phyloP scores from a whole-genome alignment of 35 echinoderm and acorn worm genomes.

The Strongylocentrotus purpuratus region DNA sequence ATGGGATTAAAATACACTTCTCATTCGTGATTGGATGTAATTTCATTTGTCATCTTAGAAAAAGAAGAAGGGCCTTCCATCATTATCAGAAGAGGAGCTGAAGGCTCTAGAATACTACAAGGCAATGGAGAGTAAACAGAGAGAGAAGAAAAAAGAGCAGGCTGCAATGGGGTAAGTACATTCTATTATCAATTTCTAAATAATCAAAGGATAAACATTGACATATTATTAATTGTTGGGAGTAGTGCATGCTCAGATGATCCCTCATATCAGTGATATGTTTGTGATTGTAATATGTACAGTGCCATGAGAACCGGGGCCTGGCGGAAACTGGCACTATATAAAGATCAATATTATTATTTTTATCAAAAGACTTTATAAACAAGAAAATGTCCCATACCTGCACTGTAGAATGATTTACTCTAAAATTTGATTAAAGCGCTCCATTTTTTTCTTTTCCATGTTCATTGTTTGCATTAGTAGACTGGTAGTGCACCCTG shows the following conservation, averaged over 20 bases:
- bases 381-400: too few relatives aligned
- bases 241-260: not conserved
- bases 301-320: too few relatives aligned
- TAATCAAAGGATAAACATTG: not conserved
- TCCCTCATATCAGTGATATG: not conserved
- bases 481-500: too few relatives aligned
- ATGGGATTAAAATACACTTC: too few relatives aligned
- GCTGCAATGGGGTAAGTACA: not conserved
- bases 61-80: not conserved
- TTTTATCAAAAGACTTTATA: too few relatives aligned
- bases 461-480: too few relatives aligned
- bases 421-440: too few relatives aligned
- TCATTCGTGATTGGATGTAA: not conserved
- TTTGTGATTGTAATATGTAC: too few relatives aligned
- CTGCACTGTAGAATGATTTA: too few relatives aligned
- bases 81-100: slow-evolving; percentile 69
- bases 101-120: slow-evolving; percentile 88
- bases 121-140: slow-evolving; percentile 51
- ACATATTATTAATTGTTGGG: not conserved
- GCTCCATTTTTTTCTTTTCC: too few relatives aligned
- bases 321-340: too few relatives aligned
- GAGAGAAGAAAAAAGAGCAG: slow-evolving; percentile 48
- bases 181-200: not conserved
- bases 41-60: not conserved
- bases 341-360: too few relatives aligned